Conservation (phyloP, 1,140 invertebrate genomes). For the Holotrichia oblita region DNA sequence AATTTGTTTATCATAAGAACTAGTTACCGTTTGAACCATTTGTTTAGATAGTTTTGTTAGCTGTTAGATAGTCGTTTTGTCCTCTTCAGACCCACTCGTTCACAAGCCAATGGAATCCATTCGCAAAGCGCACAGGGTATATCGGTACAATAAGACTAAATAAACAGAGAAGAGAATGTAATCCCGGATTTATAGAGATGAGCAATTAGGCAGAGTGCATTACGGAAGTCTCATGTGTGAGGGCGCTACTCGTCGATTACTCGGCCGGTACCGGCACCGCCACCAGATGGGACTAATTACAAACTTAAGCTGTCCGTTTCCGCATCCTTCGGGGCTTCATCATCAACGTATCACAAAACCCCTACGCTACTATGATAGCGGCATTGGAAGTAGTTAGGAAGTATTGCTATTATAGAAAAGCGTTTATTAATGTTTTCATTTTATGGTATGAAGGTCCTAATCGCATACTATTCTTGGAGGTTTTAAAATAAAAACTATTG, state of each 20-base stretch:
- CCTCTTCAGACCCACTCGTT: not conserved
- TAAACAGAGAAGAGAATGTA: conserved; percentile 48
- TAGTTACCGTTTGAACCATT: not conserved
- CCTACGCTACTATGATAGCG: conserved; percentile 9
- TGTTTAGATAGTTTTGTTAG: not conserved
- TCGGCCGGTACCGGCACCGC: conserved; percentile 51
- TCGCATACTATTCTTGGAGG: no score
- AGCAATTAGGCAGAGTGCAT: conserved; percentile 58
- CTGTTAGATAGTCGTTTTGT: not conserved
- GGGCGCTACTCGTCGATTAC: conserved; percentile 56
- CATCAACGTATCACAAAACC: conserved; percentile 34
- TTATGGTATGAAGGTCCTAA: no score
- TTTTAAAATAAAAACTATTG: no score
- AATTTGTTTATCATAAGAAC: not conserved
- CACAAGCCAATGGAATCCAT: not conserved
- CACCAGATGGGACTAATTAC: conserved; percentile 61
- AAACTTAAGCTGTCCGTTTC: conserved; percentile 57
- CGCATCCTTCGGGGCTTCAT: conserved; percentile 41
- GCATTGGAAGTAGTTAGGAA: conserved; percentile 11
- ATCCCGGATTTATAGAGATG: conserved; percentile 57
- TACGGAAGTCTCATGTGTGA: conserved; percentile 59
- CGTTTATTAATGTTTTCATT: not conserved
- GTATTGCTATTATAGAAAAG: not conserved
- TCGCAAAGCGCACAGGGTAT: not conserved
- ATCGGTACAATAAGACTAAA: conserved; percentile 39